Percentiles rank a stretch among this genome's conserved stretches.
These are phyloP conservation scores for Drosophila testacea DNA, from an alignment of 2,888 invertebrate genomes.

Conservation along the genomic window DNA sequence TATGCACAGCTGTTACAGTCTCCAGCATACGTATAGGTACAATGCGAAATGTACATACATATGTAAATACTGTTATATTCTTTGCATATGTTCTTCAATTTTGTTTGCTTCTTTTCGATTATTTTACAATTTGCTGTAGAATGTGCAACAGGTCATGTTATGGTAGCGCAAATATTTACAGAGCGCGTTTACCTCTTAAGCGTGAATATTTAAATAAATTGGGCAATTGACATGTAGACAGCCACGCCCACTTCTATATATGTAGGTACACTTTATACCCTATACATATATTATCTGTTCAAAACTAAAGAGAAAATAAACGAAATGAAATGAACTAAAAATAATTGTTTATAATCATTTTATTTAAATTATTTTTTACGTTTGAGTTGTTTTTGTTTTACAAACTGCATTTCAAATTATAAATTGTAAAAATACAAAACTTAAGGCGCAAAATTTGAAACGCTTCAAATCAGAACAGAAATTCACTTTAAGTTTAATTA, in stretches of 20 bases:
- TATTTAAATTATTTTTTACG: slow-evolving; percentile 77
- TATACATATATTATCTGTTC: not conserved
- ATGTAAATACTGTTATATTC: slow-evolving; percentile 52
- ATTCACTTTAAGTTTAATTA: slow-evolving; percentile 74
- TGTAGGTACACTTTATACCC: slow-evolving; percentile 22
- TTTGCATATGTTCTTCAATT: slow-evolving; percentile 47
- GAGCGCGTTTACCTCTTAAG: slow-evolving; percentile 66
- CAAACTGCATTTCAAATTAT: slow-evolving; percentile 62
- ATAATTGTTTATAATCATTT: slow-evolving; percentile 62
- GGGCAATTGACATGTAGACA: slow-evolving; percentile 70
- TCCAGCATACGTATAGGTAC: slow-evolving; percentile 32
- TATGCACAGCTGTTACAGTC: slow-evolving; percentile 70
- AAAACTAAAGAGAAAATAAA: slow-evolving; percentile 32
- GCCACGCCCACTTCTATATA: slow-evolving; percentile 33
- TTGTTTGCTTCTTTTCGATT: slow-evolving; percentile 38
- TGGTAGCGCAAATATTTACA: slow-evolving; percentile 70
- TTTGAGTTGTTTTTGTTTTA: slow-evolving; percentile 74
- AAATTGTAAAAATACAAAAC: slow-evolving; percentile 69
- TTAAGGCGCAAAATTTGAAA: slow-evolving; percentile 61
- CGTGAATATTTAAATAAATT: slow-evolving; percentile 29
- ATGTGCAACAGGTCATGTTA: slow-evolving; percentile 77
- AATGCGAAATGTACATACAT: slow-evolving; percentile 16
- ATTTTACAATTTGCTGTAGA: slow-evolving; percentile 49
- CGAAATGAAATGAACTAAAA: slow-evolving; percentile 21
- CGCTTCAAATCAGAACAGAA: slow-evolving; percentile 59